Conservation (phyloP, 2,888 invertebrate genomes). For the Drosophila monieri region DNA sequence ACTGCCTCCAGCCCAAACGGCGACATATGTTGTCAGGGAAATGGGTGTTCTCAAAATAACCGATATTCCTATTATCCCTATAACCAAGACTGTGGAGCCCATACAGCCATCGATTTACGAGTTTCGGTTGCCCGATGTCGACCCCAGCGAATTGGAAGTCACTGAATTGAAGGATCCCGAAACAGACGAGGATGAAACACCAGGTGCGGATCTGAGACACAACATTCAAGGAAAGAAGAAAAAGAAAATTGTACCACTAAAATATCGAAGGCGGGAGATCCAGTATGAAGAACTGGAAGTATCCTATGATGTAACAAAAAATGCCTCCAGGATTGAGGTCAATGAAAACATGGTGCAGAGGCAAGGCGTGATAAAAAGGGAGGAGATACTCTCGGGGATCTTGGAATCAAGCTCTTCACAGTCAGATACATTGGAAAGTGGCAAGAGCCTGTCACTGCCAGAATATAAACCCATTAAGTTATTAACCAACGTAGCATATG, state of each 20-base stretch:
- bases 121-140: slow-evolving; percentile 59
- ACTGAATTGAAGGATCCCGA: neutral
- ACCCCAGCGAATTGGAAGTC: neutral
- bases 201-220: neutral
- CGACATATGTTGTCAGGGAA: neutral
- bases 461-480: neutral
- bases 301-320: neutral
- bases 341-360: neutral
- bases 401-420: neutral
- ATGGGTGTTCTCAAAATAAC: neutral
- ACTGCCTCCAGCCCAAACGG: neutral
- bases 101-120: slow-evolving; percentile 24
- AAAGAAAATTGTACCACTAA: slow-evolving; percentile 5
- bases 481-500: neutral
- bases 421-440: neutral
- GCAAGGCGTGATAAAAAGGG: neutral
- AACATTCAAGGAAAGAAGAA: neutral
- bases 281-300: slow-evolving; percentile 27
- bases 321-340: neutral
- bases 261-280: slow-evolving; percentile 12
- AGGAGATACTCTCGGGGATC: neutral
- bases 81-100: neutral
- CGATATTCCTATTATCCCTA: neutral
- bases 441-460: neutral
- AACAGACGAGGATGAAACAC: neutral